A percentile compares a stretch with the other conserved stretches of the same genome.
phyloP scores from a whole-genome alignment of 23 tunicate species.

The Oikopleura vanhoeffeni region DNA sequence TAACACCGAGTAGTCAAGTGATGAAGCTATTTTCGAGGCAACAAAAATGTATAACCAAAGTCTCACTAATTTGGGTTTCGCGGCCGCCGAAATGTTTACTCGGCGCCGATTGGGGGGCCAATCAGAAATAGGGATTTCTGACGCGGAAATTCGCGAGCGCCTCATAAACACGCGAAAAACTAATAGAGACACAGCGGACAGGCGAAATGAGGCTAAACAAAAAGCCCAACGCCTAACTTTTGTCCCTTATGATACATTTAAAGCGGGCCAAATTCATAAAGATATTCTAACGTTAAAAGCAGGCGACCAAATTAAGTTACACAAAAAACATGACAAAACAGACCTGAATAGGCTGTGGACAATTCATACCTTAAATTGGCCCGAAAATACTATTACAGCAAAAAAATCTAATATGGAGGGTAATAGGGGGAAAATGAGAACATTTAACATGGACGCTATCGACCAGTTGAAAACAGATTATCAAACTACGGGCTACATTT shows the following conservation, averaged over 20 bases:
- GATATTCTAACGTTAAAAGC: neutral
- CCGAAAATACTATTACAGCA: neutral
- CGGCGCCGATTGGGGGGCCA: neutral
- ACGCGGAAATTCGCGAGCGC: no score
- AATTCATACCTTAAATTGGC: neutral
- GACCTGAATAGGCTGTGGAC: neutral
- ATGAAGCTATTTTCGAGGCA: neutral
- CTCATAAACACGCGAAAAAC: no score
- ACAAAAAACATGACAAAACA: neutral
- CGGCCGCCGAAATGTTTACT: neutral
- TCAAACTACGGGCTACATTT: no score
- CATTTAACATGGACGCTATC: no score
- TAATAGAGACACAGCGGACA: neutral
- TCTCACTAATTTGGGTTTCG: neutral
- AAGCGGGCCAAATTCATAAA: neutral
- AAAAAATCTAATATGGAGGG: neutral
- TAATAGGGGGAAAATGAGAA: no score
- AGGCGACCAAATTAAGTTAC: neutral
- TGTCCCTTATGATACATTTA: neutral
- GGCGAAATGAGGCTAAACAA: neutral
- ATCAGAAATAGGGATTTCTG: neutral
- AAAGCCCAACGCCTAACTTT: neutral
- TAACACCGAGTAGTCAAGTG: neutral
- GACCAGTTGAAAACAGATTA: no score
- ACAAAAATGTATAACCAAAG: neutral